Conservation (phyloP, 1,140 invertebrate species). For the Onthophagus taurus region DNA sequence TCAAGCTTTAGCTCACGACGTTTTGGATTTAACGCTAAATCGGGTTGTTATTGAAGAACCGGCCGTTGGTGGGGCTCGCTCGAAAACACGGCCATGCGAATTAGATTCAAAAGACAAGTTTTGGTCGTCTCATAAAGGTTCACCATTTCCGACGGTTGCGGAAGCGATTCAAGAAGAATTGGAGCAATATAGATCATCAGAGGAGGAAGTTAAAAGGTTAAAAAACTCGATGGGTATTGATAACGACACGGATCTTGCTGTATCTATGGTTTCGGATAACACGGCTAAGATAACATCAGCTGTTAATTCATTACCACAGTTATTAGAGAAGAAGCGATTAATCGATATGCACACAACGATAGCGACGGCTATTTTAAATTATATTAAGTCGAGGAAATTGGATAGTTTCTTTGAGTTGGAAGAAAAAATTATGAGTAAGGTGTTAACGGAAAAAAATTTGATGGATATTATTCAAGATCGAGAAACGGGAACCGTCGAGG, state of each 20-base stretch:
- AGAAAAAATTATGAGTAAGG: slow-evolving; percentile 91
- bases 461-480: slow-evolving; percentile 77
- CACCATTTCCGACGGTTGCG: slow-evolving; percentile 93
- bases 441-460: slow-evolving; percentile 62
- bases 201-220: slow-evolving; percentile 93
- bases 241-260: slow-evolving; percentile 62
- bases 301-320: slow-evolving; percentile 89
- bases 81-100: slow-evolving; percentile 84
- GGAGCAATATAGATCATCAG: slow-evolving; percentile 85
- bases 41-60: slow-evolving; percentile 72
- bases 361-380: slow-evolving; percentile 84
- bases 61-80: slow-evolving; percentile 41
- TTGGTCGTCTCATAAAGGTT: slow-evolving; percentile 89
- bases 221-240: slow-evolving; percentile 88
- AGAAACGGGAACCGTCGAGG: slow-evolving; percentile 77
- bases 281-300: slow-evolving; percentile 90
- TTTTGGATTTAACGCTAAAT: slow-evolving; percentile 85
- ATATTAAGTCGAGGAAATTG: slow-evolving; percentile 82
- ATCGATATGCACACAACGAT: slow-evolving; percentile 99
- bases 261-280: slow-evolving; percentile 83
- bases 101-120: slow-evolving; percentile 81
- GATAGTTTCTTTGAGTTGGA: slow-evolving; percentile 97
- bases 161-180: slow-evolving; percentile 97
- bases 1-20: slow-evolving; percentile 92
- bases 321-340: slow-evolving; percentile 92